A percentile compares a stretch with the other conserved stretches of the same genome.
phyloP scores from a whole-genome alignment of 2,888 invertebrate species.

The Netelia virgata region DNA sequence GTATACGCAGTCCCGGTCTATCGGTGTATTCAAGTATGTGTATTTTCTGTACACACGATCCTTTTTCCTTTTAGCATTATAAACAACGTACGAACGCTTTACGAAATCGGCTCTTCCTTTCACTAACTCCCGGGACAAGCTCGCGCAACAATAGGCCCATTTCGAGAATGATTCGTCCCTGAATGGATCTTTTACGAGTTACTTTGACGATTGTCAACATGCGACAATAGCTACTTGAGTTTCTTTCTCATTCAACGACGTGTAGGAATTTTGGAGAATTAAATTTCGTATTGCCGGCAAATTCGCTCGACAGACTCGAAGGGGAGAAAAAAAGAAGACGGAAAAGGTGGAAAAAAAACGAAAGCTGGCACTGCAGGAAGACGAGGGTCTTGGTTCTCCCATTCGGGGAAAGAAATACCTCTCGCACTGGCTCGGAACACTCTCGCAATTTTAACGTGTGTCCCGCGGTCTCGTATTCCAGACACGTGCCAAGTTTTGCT shows the following conservation, averaged over 20 bases:
- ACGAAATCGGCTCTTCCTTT: neutral
- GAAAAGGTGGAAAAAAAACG: constrained; percentile 16
- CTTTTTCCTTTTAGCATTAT: neutral
- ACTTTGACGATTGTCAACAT: constrained; percentile 27
- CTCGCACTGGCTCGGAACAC: constrained; percentile 13
- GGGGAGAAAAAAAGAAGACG: neutral
- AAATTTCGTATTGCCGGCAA: constrained; percentile 19
- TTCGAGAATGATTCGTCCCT: neutral
- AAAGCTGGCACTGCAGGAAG: constrained; percentile 4
- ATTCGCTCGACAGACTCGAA: neutral
- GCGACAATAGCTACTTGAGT: constrained; percentile 26
- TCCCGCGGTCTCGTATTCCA: constrained; percentile 75
- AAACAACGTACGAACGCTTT: neutral
- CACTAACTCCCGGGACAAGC: neutral
- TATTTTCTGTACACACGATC: neutral
- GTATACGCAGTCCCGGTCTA: neutral
- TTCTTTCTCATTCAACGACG: constrained; percentile 10
- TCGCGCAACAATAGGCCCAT: constrained; percentile 30
- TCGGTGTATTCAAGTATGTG: neutral
- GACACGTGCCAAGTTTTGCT: constrained; percentile 81
- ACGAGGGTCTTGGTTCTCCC: constrained; percentile 21
- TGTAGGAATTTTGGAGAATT: constrained; percentile 10
- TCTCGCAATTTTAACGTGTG: constrained; percentile 75
- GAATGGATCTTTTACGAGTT: constrained; percentile 9
- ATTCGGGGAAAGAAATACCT: constrained; percentile 12